These are phyloP conservation scores for Gallirallus australis DNA, from an alignment of 2,797 vertebrate genomes.

Conservation along the genomic window DNA sequence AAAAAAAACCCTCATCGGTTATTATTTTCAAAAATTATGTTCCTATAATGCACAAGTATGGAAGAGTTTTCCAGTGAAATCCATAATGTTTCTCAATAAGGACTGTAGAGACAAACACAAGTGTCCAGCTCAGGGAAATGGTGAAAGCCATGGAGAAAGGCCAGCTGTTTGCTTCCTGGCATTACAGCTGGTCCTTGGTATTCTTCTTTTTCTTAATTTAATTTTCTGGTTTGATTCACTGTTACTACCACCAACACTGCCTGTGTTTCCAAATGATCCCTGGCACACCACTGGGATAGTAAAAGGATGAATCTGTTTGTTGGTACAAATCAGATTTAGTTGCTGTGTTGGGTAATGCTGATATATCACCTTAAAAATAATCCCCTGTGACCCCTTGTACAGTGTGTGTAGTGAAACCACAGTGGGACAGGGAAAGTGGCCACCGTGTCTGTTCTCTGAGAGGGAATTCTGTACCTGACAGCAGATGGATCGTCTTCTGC, in stretches of 20 bases:
- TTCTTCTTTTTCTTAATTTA: neutral
- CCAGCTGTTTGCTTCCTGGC: neutral
- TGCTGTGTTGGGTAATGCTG: neutral
- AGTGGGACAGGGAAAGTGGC: neutral
- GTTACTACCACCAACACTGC: neutral
- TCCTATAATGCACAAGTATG: neutral
- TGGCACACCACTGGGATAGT: neutral
- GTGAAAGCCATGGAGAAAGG: neutral
- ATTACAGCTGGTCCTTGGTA: neutral
- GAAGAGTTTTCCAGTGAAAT: neutral
- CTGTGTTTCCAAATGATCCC: neutral
- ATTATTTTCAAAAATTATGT: neutral
- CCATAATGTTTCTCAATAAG: neutral
- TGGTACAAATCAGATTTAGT: accelerated
- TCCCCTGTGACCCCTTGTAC: no score
- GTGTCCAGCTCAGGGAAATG: neutral
- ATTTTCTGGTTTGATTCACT: neutral
- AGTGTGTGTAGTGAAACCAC: neutral
- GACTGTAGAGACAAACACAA: neutral
- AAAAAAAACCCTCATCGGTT: neutral
- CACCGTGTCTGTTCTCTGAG: neutral
- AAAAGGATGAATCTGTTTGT: neutral
- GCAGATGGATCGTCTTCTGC: neutral
- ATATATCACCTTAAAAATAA: neutral
- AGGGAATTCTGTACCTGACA: neutral